Percentiles rank a stretch among this genome's conserved stretches.
Conservation (phyloP, 2,888 invertebrate species). For the Microctonus hyperodae region DNA sequence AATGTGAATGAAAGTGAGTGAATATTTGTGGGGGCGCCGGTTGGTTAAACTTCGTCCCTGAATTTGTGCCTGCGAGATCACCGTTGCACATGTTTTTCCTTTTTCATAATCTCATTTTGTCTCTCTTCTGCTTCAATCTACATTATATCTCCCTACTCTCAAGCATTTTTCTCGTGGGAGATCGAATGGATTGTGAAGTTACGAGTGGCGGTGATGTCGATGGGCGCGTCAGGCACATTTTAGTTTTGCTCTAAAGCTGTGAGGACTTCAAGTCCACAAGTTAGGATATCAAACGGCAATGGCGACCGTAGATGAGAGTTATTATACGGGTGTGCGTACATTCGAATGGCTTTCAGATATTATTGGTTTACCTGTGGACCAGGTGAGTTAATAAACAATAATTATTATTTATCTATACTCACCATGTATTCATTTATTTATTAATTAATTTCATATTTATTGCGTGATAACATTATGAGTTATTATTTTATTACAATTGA, state of each 20-base stretch:
- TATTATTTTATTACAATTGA: no score
- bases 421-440: neutral
- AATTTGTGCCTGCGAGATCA: neutral
- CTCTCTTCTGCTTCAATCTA: neutral
- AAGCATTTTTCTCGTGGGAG: neutral
- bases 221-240: neutral
- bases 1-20: neutral
- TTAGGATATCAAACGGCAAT: constrained; percentile 38
- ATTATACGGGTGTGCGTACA: constrained; percentile 76
- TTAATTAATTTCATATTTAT: no score
- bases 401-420: neutral
- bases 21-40: neutral
- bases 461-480: no score
- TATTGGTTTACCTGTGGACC: constrained; percentile 78
- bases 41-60: constrained; percentile 4
- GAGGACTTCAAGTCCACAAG: constrained; percentile 10
- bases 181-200: constrained; percentile 2
- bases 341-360: constrained; percentile 74
- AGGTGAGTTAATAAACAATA: constrained; percentile 76
- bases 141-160: neutral
- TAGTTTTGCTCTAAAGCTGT: neutral
- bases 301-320: constrained; percentile 57
- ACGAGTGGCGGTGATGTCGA: neutral
- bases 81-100: neutral
- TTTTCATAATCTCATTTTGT: neutral